Base-by-base conservation (phyloP, 1,140 invertebrate species). In the Drosophila lowei region DNA sequence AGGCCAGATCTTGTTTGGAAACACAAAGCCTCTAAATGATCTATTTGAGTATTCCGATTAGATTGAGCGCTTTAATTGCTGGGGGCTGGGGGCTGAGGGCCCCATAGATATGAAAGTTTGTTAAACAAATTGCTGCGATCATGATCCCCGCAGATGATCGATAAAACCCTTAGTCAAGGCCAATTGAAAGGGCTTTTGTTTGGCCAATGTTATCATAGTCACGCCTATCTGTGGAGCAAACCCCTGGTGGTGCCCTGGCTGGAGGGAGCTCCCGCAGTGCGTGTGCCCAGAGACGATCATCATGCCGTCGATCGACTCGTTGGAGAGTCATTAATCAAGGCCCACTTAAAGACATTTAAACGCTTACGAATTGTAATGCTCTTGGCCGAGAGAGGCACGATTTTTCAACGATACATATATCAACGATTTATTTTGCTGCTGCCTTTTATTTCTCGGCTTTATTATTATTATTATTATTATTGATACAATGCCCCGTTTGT, bases 281-380 rank as follows among this genome's bases (percentile, higher is more conserved):
- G 71, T 73, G 71, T 55, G 79, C 34, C 70, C 65, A 59, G 47
- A 71, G 50, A 71, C 72, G 73, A 77, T 77, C 72, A 38, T 13
- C 34, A 13, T 2, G 4, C 11, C 4, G 11, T 38, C 34, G 11
- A 38, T 38, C 34, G 34, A 38, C 34, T 38, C 34, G 13, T 71
- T 73, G 44, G 56, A 72, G 46, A 76, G 74, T 86, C 77, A 85
- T 85, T 85, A 85, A 85, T 85, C 81, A 85, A 75, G 73, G 64
- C 81, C 81, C 81, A 85, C 81, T 85, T 85, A 85, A 85, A 85
- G 50, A 68, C 42, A 68, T 66, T 77, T 86, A 85, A 85, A 80
- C 77, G 80, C 81, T 85, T 86, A 85, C 81, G 80, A 85, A 86
- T 85, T 85, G 80, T 85, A 71, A 70, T 77, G 72, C 55, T 68